Evolutionary conservation across 2,797 vertebrate species (phyloP).

Genomic region (Myotis findleyi): DNA sequence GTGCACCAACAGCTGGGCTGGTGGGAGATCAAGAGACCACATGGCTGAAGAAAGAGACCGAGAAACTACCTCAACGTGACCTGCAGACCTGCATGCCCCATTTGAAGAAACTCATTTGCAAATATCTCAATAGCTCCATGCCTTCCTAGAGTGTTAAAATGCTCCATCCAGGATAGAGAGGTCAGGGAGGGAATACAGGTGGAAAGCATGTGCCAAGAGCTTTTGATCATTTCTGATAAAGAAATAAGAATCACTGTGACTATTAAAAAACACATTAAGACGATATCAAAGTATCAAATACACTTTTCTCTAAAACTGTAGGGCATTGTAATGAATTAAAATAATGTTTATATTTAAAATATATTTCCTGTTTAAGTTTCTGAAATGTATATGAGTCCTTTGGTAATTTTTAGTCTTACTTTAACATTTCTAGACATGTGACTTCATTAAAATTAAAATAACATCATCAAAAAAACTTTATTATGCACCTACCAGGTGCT

Average conservation of each 20-base stretch:
- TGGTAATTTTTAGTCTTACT: not conserved
- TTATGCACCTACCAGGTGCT: slow-evolving; percentile 70
- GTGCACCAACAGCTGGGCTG: slow-evolving; percentile 31
- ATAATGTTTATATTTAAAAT: slow-evolving; percentile 31
- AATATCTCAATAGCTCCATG: slow-evolving; percentile 55
- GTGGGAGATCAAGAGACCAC: slow-evolving; percentile 69
- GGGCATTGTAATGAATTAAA: not conserved
- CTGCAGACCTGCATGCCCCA: not conserved
- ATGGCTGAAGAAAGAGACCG: slow-evolving; percentile 7
- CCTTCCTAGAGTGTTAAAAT: slow-evolving; percentile 64
- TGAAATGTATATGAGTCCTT: not conserved
- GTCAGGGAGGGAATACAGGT: slow-evolving; percentile 68
- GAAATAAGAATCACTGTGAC: not conserved
- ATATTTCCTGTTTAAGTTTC: not conserved
- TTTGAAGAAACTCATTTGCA: slow-evolving; percentile 70
- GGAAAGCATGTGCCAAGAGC: slow-evolving; percentile 65
- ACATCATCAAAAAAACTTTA: slow-evolving; percentile 55
- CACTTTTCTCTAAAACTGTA: not conserved
- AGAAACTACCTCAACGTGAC: slow-evolving; percentile 32
- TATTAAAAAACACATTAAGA: not conserved
- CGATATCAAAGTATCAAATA: not conserved
- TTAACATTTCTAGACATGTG: slow-evolving; percentile 48
- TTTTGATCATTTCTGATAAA: slow-evolving; percentile 66
- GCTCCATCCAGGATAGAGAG: slow-evolving; percentile 13
- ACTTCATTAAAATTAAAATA: slow-evolving; percentile 70